A percentile compares a stretch with the other conserved stretches of the same genome.
phyloP scores from a whole-genome alignment of 2,113 vertebrate genomes.

The Tringa solitaria region DNA sequence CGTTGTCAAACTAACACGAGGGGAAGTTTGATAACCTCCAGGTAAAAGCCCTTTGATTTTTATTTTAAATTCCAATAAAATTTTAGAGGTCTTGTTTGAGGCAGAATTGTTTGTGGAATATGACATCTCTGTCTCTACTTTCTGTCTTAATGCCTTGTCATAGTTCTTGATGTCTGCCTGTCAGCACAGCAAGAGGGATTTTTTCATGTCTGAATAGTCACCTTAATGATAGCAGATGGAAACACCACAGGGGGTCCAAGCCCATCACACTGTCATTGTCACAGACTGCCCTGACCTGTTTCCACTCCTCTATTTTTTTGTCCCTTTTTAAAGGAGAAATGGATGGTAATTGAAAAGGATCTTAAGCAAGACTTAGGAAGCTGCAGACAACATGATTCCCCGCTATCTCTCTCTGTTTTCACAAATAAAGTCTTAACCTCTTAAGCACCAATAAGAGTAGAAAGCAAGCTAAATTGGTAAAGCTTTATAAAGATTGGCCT shows the following conservation, averaged over 20 bases:
- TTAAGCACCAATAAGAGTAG: slow-evolving; percentile 71
- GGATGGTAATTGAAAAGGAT: slow-evolving; percentile 89
- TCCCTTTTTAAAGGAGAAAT: slow-evolving; percentile 86
- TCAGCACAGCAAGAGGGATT: slow-evolving; percentile 87
- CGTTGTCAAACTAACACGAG: slow-evolving; percentile 1
- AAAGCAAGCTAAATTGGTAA: slow-evolving; percentile 69
- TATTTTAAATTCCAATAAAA: slow-evolving; percentile 71
- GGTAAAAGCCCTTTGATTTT: slow-evolving; percentile 58
- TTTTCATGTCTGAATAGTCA: slow-evolving; percentile 93
- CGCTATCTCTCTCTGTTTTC: slow-evolving; percentile 71
- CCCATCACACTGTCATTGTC: slow-evolving; percentile 89
- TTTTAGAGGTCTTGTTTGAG: slow-evolving; percentile 60
- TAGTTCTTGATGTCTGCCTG: slow-evolving; percentile 86
- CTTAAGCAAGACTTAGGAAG: slow-evolving; percentile 83
- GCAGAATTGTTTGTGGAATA: slow-evolving; percentile 71
- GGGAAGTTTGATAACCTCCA: slow-evolving; percentile 51
- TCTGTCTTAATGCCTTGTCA: slow-evolving; percentile 86
- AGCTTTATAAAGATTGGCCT: slow-evolving; percentile 34
- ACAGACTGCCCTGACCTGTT: slow-evolving; percentile 84
- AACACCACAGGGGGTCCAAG: slow-evolving; percentile 80
- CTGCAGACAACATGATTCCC: slow-evolving; percentile 74
- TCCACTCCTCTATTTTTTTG: slow-evolving; percentile 80
- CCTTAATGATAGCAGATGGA: slow-evolving; percentile 96
- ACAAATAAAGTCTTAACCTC: slow-evolving; percentile 82
- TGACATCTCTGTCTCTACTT: slow-evolving; percentile 75